phyloP scores from a whole-genome alignment of 2,797 vertebrate species.

The Girardinus metallicus region DNA sequence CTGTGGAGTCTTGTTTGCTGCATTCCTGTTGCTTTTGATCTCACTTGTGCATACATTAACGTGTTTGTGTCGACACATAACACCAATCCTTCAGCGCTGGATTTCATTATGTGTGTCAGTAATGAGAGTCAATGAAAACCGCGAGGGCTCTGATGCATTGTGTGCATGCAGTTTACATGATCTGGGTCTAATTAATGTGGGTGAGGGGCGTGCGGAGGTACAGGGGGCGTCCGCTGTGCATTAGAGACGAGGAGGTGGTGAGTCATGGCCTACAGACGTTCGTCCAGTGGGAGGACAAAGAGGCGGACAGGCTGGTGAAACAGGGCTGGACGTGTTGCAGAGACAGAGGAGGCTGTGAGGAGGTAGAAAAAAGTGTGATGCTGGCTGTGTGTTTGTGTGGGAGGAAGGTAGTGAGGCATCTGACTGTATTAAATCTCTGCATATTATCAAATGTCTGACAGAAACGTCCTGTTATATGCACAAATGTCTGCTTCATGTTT shows the following conservation, averaged over 20 bases:
- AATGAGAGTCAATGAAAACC: constrained; percentile 48
- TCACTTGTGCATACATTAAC: constrained; percentile 1
- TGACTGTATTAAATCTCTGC: constrained; percentile 38
- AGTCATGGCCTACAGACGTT: constrained; percentile 45
- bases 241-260: constrained; percentile 39
- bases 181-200: constrained; percentile 57
- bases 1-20: constrained; percentile 28
- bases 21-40: constrained; percentile 34
- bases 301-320: constrained; percentile 9
- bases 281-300: constrained; percentile 17
- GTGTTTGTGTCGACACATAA: constrained; percentile 39
- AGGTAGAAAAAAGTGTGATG: constrained; percentile 31
- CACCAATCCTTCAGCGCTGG: constrained; percentile 58
- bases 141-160: constrained; percentile 22
- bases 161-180: constrained; percentile 39
- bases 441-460: constrained; percentile 17
- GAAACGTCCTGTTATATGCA: background rate
- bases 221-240: background rate
- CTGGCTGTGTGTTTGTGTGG: constrained; percentile 25
- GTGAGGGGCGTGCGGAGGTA: background rate
- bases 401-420: constrained; percentile 33
- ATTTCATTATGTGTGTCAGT: constrained; percentile 49
- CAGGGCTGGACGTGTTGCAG: constrained; percentile 23
- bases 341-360: constrained; percentile 3
- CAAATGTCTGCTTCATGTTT: background rate